Conservation (phyloP, 2,797 vertebrate genomes). For the Myotis pilosus region DNA sequence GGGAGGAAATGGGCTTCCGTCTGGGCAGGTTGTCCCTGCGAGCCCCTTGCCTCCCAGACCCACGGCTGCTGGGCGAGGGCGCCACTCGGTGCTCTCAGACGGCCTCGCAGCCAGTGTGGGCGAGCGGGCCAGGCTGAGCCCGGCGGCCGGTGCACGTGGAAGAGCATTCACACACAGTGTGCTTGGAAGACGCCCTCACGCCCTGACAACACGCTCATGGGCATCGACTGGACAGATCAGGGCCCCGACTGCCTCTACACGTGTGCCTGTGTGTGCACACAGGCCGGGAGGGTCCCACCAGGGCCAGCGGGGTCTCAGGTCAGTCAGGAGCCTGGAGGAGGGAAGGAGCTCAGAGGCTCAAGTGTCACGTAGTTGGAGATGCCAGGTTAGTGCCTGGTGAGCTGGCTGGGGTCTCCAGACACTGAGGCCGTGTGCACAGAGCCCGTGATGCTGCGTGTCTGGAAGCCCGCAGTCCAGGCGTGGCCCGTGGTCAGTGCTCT, state of each 20-base stretch:
- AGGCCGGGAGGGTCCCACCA: too few relatives aligned
- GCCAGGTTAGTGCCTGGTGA: not conserved
- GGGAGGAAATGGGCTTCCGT: not conserved
- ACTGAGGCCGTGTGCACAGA: too few relatives aligned
- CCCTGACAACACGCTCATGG: accelerated
- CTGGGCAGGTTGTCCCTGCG: not conserved
- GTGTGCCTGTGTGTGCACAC: not conserved
- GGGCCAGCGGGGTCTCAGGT: not conserved
- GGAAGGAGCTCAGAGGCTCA: not conserved
- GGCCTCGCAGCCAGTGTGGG: not conserved
- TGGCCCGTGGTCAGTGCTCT: accelerated
- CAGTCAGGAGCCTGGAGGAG: not conserved
- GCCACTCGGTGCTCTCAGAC: not conserved
- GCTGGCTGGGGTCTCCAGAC: not conserved
- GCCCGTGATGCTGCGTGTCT: not conserved
- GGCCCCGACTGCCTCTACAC: accelerated
- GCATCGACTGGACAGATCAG: accelerated
- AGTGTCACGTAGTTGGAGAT: not conserved
- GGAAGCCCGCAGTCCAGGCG: accelerated
- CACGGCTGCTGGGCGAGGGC: constrained; percentile 22
- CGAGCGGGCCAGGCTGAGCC: not conserved
- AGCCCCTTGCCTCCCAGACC: not conserved
- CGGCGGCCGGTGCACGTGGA: not conserved
- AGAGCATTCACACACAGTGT: not conserved
- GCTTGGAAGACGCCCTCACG: not conserved